Percentiles rank a stretch among this genome's conserved stretches.
These are phyloP conservation scores for Chrysochloris asiatica DNA, from an alignment of 2,113 vertebrate species.

Conservation along the genomic window DNA sequence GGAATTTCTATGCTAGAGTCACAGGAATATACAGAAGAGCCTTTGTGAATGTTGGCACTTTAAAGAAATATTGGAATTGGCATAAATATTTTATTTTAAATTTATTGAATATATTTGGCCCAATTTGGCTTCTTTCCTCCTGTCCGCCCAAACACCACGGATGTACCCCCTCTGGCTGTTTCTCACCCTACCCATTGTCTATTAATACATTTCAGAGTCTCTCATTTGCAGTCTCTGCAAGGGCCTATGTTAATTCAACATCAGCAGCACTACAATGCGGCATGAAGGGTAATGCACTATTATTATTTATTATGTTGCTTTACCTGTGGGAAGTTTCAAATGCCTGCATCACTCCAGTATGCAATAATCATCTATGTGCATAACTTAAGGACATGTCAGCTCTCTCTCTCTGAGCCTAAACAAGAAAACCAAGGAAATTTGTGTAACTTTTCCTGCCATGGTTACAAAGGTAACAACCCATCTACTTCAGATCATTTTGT, in stretches of 20 bases:
- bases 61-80: slow-evolving; percentile 43
- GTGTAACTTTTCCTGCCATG: neutral
- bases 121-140: neutral
- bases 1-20: slow-evolving; percentile 54
- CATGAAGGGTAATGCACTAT: slow-evolving; percentile 39
- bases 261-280: slow-evolving; percentile 23
- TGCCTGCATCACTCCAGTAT: slow-evolving; percentile 69
- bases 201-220: slow-evolving; percentile 34
- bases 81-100: slow-evolving; percentile 63
- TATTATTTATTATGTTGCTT: slow-evolving; percentile 69
- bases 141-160: neutral
- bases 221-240: slow-evolving; percentile 62
- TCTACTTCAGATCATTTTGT: neutral
- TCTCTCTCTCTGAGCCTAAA: neutral
- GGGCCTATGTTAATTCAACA: slow-evolving; percentile 59
- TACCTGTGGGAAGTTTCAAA: slow-evolving; percentile 77
- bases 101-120: neutral
- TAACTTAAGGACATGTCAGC: neutral
- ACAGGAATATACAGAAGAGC: slow-evolving; percentile 30
- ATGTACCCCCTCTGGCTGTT: neutral
- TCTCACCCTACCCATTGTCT: neutral
- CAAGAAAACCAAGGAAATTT: neutral
- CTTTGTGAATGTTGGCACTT: slow-evolving; percentile 50
- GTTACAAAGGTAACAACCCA: neutral
- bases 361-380: slow-evolving; percentile 38